A percentile compares a stretch with the other conserved stretches of the same genome.
Conservation (phyloP, 2,888 invertebrate species). For the Cordilura impudica region DNA sequence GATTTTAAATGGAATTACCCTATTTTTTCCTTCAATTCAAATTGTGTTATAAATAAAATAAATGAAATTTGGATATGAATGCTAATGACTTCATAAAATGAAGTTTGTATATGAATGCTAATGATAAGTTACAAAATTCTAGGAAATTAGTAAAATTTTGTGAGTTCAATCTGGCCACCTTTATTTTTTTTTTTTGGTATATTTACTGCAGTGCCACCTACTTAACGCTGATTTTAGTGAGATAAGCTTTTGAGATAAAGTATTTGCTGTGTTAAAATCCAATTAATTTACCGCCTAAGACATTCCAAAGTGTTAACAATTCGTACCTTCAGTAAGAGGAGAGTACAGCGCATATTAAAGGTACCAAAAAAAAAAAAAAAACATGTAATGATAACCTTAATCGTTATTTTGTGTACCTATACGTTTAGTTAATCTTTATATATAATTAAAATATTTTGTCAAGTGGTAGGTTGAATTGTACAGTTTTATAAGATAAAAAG, state of each 20-base stretch:
- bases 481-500: background rate
- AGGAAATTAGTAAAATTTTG: too few relatives aligned
- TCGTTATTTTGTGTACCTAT: constrained; percentile 30
- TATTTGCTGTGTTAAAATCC: constrained; percentile 55
- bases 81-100: too few relatives aligned
- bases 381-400: constrained; percentile 34
- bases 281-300: constrained; percentile 53
- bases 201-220: constrained; percentile 30
- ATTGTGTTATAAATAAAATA: too few relatives aligned
- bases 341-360: background rate
- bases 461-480: constrained; percentile 15
- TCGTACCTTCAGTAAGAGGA: background rate
- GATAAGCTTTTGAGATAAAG: constrained; percentile 50
- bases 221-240: constrained; percentile 37
- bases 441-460: constrained; percentile 21
- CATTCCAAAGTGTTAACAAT: constrained; percentile 22
- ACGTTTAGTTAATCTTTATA: background rate
- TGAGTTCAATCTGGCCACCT: constrained; percentile 3
- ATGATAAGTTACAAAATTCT: too few relatives aligned
- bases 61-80: too few relatives aligned
- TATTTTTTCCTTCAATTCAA: too few relatives aligned
- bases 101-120: too few relatives aligned
- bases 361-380: background rate
- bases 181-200: background rate
- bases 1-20: too few relatives aligned